Base-by-base conservation (phyloP, 2,888 invertebrate species). In the Seira ritae region DNA sequence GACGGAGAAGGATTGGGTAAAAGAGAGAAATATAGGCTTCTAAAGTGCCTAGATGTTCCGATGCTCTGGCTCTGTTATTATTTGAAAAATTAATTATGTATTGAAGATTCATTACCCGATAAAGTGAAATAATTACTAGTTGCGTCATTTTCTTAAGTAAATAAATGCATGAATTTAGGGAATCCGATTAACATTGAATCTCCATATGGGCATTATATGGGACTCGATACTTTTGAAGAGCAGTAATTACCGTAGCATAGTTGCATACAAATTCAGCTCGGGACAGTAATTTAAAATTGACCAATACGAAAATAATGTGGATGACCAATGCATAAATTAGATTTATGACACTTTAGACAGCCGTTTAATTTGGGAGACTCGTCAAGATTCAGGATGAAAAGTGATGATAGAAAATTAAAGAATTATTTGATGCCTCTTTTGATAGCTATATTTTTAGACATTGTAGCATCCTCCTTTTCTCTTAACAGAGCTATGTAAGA, bases 71-170 rank as follows among this genome's bases (percentile, higher is more conserved):
- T 55, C 23, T 23, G 12, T 71, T 60, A 71, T 60, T 71, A 60
- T 50, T 71, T 23, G 3, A 71, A 24, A n/a, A 55, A 55, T 17
- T 71, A 50, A 71, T 50, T 60, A 50, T 42, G 6, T 42, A 23
- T 60, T 74, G 2, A 55, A 50, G 66, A 69, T 60, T 12, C 37
- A 55, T 74, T 66, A 74, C 65, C n/a, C 65, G 74, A 74, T 74
- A 74, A 67, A 66, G 4, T 3, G 68, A 20, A 19, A 68, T 68
- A n/a, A 68, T 68, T 68, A 24, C 19, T 23, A 24, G 22, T 23
- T 67, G 15, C 67, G 15, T n/a, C 22, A 68, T n/a, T n/a, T 23
- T 3, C 66, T 23, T 42, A 42, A 8, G 42, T 12, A 42, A 42
- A 42, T 42, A 42, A 8, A 42, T 42, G 42, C 6, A 23, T n/a